Percentiles rank a stretch among this genome's conserved stretches.
These are phyloP conservation scores for Bembecia ichneumoniformis DNA, from an alignment of 2,888 invertebrate genomes.

Conservation along the genomic window DNA sequence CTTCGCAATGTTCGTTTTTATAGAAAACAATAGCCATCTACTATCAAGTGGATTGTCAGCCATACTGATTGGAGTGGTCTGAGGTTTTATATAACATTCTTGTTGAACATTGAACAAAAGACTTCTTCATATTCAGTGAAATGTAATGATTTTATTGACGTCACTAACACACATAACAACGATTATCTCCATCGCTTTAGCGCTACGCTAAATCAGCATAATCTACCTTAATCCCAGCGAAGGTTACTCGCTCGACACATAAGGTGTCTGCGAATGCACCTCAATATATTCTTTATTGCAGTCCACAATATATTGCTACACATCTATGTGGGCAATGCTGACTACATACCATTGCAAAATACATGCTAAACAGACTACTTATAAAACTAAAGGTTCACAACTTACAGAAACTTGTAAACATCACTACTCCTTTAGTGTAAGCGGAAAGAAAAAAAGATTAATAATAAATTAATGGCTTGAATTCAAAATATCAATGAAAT, in stretches of 20 bases:
- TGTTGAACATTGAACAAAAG: too few species aligned
- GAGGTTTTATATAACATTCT: too few species aligned
- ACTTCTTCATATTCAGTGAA: too few species aligned
- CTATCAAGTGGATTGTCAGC: too few species aligned
- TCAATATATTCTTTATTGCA: not conserved
- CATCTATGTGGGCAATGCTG: too few species aligned
- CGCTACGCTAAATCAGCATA: slow-evolving; percentile 24
- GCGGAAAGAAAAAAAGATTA: slow-evolving; percentile 24
- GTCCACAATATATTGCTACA: not conserved
- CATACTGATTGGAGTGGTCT: too few species aligned
- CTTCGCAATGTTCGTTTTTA: too few species aligned
- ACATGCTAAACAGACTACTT: too few species aligned
- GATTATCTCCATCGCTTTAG: not conserved
- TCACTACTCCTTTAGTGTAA: slow-evolving; percentile 40
- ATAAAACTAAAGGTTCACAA: slow-evolving; percentile 9
- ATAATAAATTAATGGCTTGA: too few species aligned
- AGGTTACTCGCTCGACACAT: slow-evolving; percentile 18
- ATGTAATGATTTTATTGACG: not conserved
- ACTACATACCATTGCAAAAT: too few species aligned
- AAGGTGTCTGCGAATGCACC: not conserved
- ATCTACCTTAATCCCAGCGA: slow-evolving; percentile 32
- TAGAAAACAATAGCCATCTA: too few species aligned
- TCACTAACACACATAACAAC: not conserved
- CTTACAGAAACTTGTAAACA: slow-evolving; percentile 64
- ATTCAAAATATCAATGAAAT: too few species aligned